Evolutionary conservation across 2,888 invertebrate genomes (phyloP), one percentile per base, ranked within the genome.

Genomic region (Drosophila conformis): DNA sequence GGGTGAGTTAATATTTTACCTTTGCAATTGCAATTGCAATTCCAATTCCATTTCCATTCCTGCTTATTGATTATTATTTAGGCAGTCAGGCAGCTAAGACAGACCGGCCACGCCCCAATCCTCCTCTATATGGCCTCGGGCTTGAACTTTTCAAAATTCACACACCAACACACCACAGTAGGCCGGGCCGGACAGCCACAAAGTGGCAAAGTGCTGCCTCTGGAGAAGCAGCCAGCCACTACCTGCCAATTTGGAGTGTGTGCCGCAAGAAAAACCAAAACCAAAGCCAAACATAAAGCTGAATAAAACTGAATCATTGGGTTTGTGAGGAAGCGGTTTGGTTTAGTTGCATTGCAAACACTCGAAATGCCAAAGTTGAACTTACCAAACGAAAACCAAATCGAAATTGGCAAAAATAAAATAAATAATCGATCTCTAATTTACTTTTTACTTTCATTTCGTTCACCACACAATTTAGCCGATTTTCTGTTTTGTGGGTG

Each of bases 51-150:
- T 69, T 77, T 62, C 59, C 72, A 76, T 64, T 53, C 65, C 80
- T 82, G 74, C 73, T 87, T 89, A 85, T 89, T 84, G 89, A 85
- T 85, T 89, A 87, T 76, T 72, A 74, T 74, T 80, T 87, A 56
- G 27, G 15, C 56, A 31, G 15, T 7, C 27, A 56, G 15, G 29
- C 56, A 57, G 54, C 18, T 18, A 54, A 25, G 42, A 46, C 72
- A 57, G 58, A 11, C 46, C 38, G 61, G 69, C 69, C 84, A 87
- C 87, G 87, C 83, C 89, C 74, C 66, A 57, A 38, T 25, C 15
- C 27, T 46, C 25, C 25, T 46, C 57, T 66, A 52, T 46, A 15
- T 48, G 63, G 78, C 82, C 73, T 66, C 60, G 54, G 69, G 80
- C 77, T 75, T 85, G 81, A 78, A 73, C 71, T 83, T 73, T 75